Evolutionary conservation across 2,797 vertebrate species (phyloP).

Genomic region (Champsocephalus esox): DNA sequence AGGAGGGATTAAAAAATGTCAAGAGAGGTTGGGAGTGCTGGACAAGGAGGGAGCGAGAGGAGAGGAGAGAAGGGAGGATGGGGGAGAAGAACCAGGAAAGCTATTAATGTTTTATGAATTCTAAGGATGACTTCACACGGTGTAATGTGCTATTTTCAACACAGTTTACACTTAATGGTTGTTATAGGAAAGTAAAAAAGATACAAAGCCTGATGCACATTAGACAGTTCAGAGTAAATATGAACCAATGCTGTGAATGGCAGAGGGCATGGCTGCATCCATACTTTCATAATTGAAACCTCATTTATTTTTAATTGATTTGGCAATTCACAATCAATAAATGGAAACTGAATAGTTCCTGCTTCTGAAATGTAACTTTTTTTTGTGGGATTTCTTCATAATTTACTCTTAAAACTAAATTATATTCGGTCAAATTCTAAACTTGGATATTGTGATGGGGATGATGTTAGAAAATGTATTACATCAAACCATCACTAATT

Average conservation of each 20-base stretch:
- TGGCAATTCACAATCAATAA: not conserved
- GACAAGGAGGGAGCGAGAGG: slow-evolving; percentile 20
- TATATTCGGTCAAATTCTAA: not conserved
- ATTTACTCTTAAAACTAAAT: not conserved
- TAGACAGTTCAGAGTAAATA: not conserved
- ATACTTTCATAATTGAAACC: not conserved
- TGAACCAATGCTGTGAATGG: not conserved
- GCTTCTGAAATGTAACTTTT: not conserved
- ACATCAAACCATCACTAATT: not conserved
- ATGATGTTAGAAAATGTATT: not conserved
- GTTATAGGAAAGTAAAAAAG: not conserved
- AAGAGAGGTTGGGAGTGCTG: slow-evolving; percentile 33
- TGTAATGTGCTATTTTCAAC: not conserved
- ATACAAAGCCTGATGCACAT: not conserved
- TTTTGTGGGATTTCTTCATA: too few relatives aligned
- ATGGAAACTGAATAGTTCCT: not conserved
- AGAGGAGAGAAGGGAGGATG: not conserved
- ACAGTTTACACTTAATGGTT: not conserved
- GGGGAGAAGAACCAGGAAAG: not conserved
- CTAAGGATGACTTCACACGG: not conserved
- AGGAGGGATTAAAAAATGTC: slow-evolving; percentile 81
- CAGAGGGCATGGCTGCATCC: not conserved
- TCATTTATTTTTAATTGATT: not conserved
- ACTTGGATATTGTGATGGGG: not conserved
- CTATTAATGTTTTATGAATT: not conserved